Evolutionary conservation across 1,140 invertebrate species (phyloP), one percentile per base, ranked within the genome.

Genomic region (Drosophila bifasciata): DNA sequence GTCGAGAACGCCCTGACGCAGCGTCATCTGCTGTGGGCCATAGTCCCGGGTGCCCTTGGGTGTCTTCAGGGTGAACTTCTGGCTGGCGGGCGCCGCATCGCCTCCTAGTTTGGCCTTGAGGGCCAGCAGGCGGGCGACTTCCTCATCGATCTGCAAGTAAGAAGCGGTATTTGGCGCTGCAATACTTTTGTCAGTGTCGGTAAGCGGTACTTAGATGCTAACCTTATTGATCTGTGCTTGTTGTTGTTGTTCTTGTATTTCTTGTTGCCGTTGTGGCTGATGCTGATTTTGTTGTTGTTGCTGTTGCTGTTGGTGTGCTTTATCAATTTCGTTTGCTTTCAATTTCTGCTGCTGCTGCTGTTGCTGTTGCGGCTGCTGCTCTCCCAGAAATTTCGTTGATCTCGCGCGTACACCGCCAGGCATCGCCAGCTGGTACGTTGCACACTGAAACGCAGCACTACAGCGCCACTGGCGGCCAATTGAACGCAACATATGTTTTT

Each of bases 31-130:
- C 79, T 96, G 94, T 0, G 99, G 98, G 61, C 94, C 95, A 93
- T 97, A 99, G 92, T 99, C 99, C 64, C 98, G 93, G 0, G 99
- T 99, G 1, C 99, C 99, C 93, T 99, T 98, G 3, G 97, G 95
- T 7, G 97, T 97, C 93, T 98, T 98, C 32, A 98, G 94, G 2
- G 94, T 94, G 88, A 98, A 96, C 90, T 97, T 98, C 64, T 96
- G 92, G 91, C 78, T 89, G 48, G 62, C 81, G 23, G 81, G 83
- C 58, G 92, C 91, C 62, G 92, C 92, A 62, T 94, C 94, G 76
- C 93, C 93, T 11, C 92, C 93, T 8, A 97, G 79, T 89, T 95
- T 94, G 16, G 95, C 94, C 93, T 98, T 98, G 4, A 97, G 86
- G 50, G 95, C 94, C 53, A 97, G 90, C 19, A 98, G 92, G 89